Conservation (phyloP, 2,113 vertebrate genomes). For the Carassius gibelio region DNA sequence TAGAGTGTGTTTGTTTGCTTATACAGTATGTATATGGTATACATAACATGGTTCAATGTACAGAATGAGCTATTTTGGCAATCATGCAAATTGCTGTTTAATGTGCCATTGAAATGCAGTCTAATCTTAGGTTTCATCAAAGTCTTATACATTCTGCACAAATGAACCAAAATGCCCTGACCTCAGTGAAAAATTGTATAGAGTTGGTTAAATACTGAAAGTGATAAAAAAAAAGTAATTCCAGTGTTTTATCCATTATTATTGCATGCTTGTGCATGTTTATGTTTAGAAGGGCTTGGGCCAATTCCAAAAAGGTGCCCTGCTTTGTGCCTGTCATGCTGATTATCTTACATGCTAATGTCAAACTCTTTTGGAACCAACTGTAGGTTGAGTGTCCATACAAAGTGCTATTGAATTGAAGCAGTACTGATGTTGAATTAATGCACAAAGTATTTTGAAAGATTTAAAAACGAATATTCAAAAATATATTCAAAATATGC, state of each 20-base stretch:
- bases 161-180: neutral
- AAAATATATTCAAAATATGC: no score
- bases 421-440: no score
- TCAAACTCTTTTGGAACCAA: neutral
- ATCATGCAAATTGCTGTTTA: conserved; percentile 6
- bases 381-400: neutral
- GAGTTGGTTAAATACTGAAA: neutral
- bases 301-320: neutral
- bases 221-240: no score
- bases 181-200: neutral
- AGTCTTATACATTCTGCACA: neutral
- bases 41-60: neutral
- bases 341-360: neutral
- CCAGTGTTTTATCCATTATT: neutral
- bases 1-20: neutral
- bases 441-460: no score
- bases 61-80: neutral
- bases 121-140: neutral
- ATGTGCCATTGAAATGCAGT: conserved; percentile 10
- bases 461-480: no score
- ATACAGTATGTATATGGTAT: neutral
- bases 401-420: neutral
- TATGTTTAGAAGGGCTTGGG: neutral
- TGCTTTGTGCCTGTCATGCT: neutral
- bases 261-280: neutral